Evolutionary conservation across 2,113 vertebrate genomes (phyloP), one percentile per base, ranked within the genome.

Genomic region (Archilochus colubris): DNA sequence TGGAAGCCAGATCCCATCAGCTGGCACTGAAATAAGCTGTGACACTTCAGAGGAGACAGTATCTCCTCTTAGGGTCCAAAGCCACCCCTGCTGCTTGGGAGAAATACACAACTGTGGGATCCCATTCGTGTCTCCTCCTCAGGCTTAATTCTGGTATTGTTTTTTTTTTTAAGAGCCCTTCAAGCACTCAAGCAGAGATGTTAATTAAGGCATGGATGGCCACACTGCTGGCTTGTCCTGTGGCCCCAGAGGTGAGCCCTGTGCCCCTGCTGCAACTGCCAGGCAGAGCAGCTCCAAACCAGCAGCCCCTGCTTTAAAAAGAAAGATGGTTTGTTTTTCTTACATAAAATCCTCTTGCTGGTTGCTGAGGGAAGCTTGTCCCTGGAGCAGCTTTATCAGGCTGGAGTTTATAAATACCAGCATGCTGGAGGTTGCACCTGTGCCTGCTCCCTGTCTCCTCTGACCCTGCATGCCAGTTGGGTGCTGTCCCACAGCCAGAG

Each of bases 401-500:
- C 28, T 11, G 85, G 72, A 10, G 43, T 83, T 48, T 36, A 76
- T 54, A 46, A 80, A 91, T 14, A 50, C 2, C 78, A 23, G 16
- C 0, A 1, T 1, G 61, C 69, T 78, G 53, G 4, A 2, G n/a
- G 58, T 30, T 6, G 62, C 0, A 6, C 69, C 80, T 4, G 1
- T 1, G n/a, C 33, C 30, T 5, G 62, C 58, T 40, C 61, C 84
- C 74, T 9, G 2, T 22, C 77, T 70, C 5, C 73, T 23, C 30
- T 0, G 0, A 57, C 59, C 59, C 76, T 1, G 43, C 0, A 3
- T 5, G 9, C 53, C 10, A 7, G 68, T 82, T 3, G 0, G 40
- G 15, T 43, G 82, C 81, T 28, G 19, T 79, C 73, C 43, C 2
- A 2, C 7, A 55, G 87, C 16, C 3, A 40, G 79, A 14, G 74